Conservation (phyloP, 2,888 invertebrate species). For the Chrysodeixis includens region DNA sequence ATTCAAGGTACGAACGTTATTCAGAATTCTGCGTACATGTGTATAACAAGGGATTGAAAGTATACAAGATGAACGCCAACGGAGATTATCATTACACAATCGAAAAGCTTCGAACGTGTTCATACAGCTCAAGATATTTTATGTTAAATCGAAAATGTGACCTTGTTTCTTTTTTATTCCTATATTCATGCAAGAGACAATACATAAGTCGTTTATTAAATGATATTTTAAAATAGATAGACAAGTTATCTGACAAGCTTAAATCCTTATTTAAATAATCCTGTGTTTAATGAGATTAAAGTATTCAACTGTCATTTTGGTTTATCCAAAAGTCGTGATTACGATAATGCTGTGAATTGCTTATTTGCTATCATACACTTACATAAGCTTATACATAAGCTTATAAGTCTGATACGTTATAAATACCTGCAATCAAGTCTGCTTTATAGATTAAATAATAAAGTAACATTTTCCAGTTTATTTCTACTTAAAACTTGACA, state of each 20-base stretch:
- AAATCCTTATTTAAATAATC: not conserved
- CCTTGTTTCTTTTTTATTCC: too few relatives aligned
- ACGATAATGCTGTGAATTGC: too few relatives aligned
- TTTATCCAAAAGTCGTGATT: not conserved
- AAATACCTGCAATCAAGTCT: not conserved
- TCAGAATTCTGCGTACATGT: not conserved
- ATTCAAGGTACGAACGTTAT: not conserved
- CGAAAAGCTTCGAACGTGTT: not conserved
- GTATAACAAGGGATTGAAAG: not conserved
- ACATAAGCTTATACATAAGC: too few relatives aligned
- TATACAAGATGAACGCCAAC: not conserved
- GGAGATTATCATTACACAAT: not conserved
- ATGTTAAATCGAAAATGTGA: too few relatives aligned
- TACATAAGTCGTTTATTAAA: too few relatives aligned
- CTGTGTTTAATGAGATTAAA: not conserved
- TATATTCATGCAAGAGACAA: too few relatives aligned
- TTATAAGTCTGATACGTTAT: too few relatives aligned
- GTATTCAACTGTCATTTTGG: not conserved
- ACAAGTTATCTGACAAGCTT: too few relatives aligned
- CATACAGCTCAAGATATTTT: too few relatives aligned
- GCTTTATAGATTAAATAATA: constrained; percentile 20
- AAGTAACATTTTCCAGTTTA: constrained; percentile 69
- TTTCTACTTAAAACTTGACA: constrained; percentile 63
- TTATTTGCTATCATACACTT: too few relatives aligned
- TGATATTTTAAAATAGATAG: too few relatives aligned